Base-by-base conservation (phyloP, 2,888 invertebrate species). In the Brachylomia viminalis region DNA sequence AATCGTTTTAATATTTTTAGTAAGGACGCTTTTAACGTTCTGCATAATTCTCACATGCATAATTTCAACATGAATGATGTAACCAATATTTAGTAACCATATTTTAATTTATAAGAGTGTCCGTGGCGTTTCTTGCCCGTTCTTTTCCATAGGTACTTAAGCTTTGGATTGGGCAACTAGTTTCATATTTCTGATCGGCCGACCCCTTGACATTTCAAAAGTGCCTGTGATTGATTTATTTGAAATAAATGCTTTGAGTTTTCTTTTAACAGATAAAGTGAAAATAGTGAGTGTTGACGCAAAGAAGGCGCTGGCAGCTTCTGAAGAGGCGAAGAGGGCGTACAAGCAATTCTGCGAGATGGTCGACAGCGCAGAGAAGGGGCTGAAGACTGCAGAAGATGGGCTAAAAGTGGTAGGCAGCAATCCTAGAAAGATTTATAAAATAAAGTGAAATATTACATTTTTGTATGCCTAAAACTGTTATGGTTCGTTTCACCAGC, bases 361-460 rank as follows among this genome's bases (percentile, higher is more conserved):
- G 52, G 49, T 84, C 0, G 81, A 84, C n/a, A 66, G 42, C 8
- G 77, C 74, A 0, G 68, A 74, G 45, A 69, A 59, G 15, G 80
- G 83, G 5, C 65, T 84, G 47, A 61, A 75, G 13, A 65, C 61
- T 54, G 80, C 85, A 2, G 61, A 83, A 17, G 72, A 76, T 15
- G 64, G 54, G 0, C 77, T 83, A 1, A 77, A 62, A 62, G 27
- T n/a, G 65, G 83, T 81, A 65, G 11, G 84, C 0, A 54, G 17
- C n/a, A n/a, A 33, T 7, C n/a, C 23, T 45, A 8, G 1, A 45
- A 33, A n/a, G 1, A 56, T 71, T 33, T 23, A 33, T 42, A 6
- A 3, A 13, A 30, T 42, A 15, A 30, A 23, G 23, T 23, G 17
- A 17, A 64, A 64, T 30, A 23, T 27, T 27, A 38, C 23, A 42